These are phyloP conservation scores for Origma solitaria DNA, from an alignment of 2,113 vertebrate genomes.

Conservation along the genomic window DNA sequence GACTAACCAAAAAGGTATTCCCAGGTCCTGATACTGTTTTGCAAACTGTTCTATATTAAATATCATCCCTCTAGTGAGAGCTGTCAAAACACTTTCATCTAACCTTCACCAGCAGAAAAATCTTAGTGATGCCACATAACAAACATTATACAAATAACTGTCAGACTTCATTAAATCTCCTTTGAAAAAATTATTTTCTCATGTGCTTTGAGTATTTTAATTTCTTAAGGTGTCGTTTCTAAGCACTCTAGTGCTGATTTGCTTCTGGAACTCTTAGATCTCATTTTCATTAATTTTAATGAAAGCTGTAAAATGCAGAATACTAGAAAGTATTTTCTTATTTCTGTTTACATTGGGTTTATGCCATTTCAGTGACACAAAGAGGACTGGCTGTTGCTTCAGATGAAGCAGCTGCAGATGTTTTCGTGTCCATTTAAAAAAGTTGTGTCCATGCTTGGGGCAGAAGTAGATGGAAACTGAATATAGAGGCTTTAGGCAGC, in stretches of 20 bases:
- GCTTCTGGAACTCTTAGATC: background rate
- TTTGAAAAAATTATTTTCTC: conserved; percentile 15
- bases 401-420: background rate
- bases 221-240: conserved; percentile 12
- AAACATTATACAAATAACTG: conserved; percentile 74
- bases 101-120: conserved; percentile 55
- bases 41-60: conserved; percentile 72
- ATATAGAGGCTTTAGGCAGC: background rate
- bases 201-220: background rate
- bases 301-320: background rate
- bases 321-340: background rate
- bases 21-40: conserved; percentile 43
- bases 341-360: background rate
- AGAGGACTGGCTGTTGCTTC: background rate
- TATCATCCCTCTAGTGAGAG: conserved; percentile 62
- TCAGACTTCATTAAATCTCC: conserved; percentile 66
- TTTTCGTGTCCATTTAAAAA: background rate
- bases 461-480: background rate
- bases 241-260: background rate
- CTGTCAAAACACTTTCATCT: conserved; percentile 76
- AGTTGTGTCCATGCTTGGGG: background rate
- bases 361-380: background rate
- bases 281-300: background rate
- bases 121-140: conserved; percentile 61
- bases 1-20: conserved; percentile 62